A percentile compares a stretch with the other conserved stretches of the same genome.
phyloP scores from a whole-genome alignment of 2,797 vertebrate species.

The Fundulus diaphanus region DNA sequence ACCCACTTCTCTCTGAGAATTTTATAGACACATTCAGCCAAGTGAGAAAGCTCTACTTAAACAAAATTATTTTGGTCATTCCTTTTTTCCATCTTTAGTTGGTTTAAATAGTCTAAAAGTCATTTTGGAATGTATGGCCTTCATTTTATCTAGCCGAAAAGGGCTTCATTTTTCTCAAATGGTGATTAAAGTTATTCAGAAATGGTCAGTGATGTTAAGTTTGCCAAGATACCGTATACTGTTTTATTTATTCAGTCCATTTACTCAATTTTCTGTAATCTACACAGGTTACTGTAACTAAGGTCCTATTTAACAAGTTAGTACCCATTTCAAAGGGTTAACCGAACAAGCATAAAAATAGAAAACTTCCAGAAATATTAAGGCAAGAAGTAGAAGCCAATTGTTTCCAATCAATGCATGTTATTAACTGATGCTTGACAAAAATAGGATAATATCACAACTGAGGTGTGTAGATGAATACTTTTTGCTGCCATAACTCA shows the following conservation, averaged over 20 bases:
- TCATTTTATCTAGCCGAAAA: slow-evolving; percentile 71
- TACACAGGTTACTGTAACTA: not conserved
- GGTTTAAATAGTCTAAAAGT: slow-evolving; percentile 78
- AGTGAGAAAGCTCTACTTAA: slow-evolving; percentile 91
- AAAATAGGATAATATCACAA: no score
- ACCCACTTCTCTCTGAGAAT: slow-evolving; percentile 99
- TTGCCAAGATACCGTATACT: slow-evolving; percentile 21
- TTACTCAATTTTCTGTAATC: not conserved
- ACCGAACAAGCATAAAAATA: no score
- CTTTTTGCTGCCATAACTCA: no score
- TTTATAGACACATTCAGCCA: slow-evolving; percentile 98
- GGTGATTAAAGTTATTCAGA: slow-evolving; percentile 62
- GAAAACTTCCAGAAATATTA: no score
- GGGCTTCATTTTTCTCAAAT: slow-evolving; percentile 61
- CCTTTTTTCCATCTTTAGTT: slow-evolving; percentile 69
- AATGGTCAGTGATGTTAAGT: slow-evolving; percentile 40
- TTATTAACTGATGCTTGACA: no score
- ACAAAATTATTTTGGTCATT: slow-evolving; percentile 84
- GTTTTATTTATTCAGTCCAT: slow-evolving; percentile 2
- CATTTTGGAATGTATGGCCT: slow-evolving; percentile 65
- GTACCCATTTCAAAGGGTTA: not conserved
- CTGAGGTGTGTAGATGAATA: no score
- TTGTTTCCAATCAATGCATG: no score
- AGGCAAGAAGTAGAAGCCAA: no score
- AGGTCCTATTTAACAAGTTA: not conserved